These are phyloP conservation scores for Ariopsis seemanni DNA, from an alignment of 2,113 vertebrate genomes.

Conservation along the genomic window DNA sequence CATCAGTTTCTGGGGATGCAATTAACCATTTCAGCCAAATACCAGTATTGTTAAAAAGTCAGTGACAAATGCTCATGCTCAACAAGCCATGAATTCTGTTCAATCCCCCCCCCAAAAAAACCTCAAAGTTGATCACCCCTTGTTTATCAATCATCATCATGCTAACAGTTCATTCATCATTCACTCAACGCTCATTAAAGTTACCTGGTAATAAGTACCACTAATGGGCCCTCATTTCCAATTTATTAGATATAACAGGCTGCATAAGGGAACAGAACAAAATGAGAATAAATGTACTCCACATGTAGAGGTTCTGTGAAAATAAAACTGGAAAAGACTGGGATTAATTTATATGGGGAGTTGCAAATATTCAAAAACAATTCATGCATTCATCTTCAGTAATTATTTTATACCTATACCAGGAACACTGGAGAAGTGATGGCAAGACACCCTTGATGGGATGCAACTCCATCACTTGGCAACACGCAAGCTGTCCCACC, in stretches of 20 bases:
- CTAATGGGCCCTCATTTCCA: slow-evolving; percentile 19
- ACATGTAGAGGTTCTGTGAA: not conserved
- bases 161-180: slow-evolving; percentile 55
- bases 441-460: not conserved
- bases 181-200: not conserved
- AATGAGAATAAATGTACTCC: not conserved
- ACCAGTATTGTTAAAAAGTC: not conserved
- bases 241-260: slow-evolving; percentile 16
- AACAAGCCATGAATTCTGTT: slow-evolving; percentile 42
- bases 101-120: not conserved
- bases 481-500: not conserved
- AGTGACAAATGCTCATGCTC: too few species aligned
- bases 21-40: not conserved
- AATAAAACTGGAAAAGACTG: not conserved
- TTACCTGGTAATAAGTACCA: slow-evolving; percentile 76
- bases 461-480: not conserved
- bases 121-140: not conserved
- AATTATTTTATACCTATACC: not conserved
- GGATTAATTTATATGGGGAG: too few species aligned
- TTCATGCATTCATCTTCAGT: not conserved
- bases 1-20: not conserved
- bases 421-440: not conserved
- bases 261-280: slow-evolving; percentile 13
- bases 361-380: not conserved
- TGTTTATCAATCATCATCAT: not conserved